Conservation (phyloP, 1,140 invertebrate genomes). For the Protaetia brevitarsis region DNA sequence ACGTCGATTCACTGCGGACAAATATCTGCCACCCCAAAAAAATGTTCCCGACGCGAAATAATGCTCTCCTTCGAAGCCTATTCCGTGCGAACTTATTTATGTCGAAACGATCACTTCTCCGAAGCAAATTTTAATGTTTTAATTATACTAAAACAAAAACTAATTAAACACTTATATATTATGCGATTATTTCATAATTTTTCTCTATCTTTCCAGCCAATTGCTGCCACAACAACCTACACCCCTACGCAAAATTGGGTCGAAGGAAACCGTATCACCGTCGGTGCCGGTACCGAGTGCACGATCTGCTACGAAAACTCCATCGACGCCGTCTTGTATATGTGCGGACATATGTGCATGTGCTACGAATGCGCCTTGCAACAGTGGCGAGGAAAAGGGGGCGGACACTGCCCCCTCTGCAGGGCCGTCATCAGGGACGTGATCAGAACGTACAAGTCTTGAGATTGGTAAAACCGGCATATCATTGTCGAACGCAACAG, state of each 20-base stretch:
- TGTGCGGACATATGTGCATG: constrained; percentile 99
- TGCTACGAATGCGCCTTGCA: constrained; percentile 93
- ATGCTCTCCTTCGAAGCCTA: no score
- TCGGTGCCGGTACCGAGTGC: constrained; percentile 67
- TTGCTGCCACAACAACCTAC: constrained; percentile 46
- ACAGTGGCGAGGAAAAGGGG: constrained; percentile 85
- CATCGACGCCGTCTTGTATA: constrained; percentile 91
- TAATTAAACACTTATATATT: no score
- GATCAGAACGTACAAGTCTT: constrained; percentile 91
- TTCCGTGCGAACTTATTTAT: no score
- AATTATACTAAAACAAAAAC: no score
- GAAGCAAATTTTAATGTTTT: no score
- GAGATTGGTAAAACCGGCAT: constrained; percentile 43
- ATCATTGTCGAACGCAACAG: background rate
- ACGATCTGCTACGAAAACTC: constrained; percentile 92
- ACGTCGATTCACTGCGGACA: no score
- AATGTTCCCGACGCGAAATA: no score
- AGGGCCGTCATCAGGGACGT: constrained; percentile 90
- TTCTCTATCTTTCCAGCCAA: constrained; percentile 48
- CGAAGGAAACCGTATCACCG: constrained; percentile 47
- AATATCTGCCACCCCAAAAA: no score
- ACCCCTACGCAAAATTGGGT: constrained; percentile 45
- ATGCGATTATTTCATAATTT: background rate
- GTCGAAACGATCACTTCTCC: no score
- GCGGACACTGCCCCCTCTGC: constrained; percentile 91